Base-by-base conservation (phyloP, 2,888 invertebrate genomes). In the Synergus japonicus region DNA sequence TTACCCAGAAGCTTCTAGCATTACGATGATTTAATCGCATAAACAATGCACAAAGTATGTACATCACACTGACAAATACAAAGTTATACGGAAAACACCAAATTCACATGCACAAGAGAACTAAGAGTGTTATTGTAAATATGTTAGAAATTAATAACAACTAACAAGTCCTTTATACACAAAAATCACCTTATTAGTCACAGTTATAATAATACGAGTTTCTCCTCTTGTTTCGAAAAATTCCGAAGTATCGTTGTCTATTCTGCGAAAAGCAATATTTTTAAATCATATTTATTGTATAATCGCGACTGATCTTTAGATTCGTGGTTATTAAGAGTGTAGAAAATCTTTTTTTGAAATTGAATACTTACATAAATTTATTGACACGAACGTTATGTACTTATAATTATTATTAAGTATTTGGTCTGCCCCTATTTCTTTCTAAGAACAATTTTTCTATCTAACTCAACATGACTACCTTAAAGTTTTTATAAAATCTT, bases 361-460 rank as follows among this genome's bases (percentile, higher is more conserved):
- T 29, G 22, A 69, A 49, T 73, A 73, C 73, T 73, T 73, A 73
- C 73, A 73, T 73, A 37, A n/a, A 73, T 73, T 73, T 73, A 73
- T 73, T 73, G 29, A 69, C 49, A 54, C 1, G 12, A 73, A 73
- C 73, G 54, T 49, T 22, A 37, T 73, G 37, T 73, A 15, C 15
- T 29, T 73, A 37, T 41, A 37, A 73, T 73, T 54, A 37, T 73
- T 29, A 9, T 49, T 73, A 69, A 3, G 29, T 29, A 29, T 54
- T 58, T 73, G 73, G 73, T 58, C 73, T 54, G 73, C 66, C 37
- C 29, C 73, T 54, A 73, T 73, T 73, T 73, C 2, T 29, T n/a
- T 43, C 13, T 58, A 58, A 58, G 58, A 0, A 18, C 2, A 18
- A 58, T 58, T 58, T 18, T 44, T 8, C 22, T 43, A 44, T 67